These are phyloP conservation scores for Propithecus deckenii DNA, from an alignment of 2,797 vertebrate species.

Conservation along the genomic window DNA sequence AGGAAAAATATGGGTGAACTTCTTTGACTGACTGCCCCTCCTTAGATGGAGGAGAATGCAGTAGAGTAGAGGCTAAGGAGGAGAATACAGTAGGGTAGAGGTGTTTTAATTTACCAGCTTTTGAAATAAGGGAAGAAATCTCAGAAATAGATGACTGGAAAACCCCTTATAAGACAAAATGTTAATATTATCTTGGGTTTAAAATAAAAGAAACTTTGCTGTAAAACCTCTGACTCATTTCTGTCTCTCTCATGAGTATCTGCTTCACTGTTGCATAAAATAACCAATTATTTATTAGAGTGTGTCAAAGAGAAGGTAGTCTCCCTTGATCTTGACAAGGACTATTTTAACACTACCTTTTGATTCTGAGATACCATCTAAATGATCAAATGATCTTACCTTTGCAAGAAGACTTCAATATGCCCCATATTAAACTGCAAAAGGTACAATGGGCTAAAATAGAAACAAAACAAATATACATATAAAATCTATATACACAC, in stretches of 20 bases:
- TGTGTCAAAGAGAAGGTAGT: constrained; percentile 19
- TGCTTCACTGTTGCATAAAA: constrained; percentile 35
- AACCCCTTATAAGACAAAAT: not conserved
- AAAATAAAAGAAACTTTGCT: constrained; percentile 19
- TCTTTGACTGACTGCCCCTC: not conserved
- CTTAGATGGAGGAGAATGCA: not conserved
- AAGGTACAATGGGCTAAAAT: constrained; percentile 92
- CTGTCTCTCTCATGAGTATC: not conserved
- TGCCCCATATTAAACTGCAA: constrained; percentile 93
- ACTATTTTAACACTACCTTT: not conserved
- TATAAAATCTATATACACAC: not conserved
- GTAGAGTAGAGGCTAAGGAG: not conserved
- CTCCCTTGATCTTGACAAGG: not conserved
- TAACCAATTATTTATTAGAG: constrained; percentile 22
- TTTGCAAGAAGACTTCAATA: constrained; percentile 90
- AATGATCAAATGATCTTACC: constrained; percentile 86
- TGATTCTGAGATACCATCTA: constrained; percentile 23
- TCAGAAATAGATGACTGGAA: constrained; percentile 1
- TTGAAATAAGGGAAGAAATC: constrained; percentile 44
- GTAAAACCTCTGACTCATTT: not conserved
- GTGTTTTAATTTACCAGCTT: constrained; percentile 22
- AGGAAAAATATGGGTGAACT: not conserved
- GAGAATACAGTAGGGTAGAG: not conserved
- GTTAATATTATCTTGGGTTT: not conserved
- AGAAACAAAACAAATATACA: constrained; percentile 56